Evolutionary conservation across 1,140 invertebrate species (phyloP).

Genomic region (Eufriesea mexicana): DNA sequence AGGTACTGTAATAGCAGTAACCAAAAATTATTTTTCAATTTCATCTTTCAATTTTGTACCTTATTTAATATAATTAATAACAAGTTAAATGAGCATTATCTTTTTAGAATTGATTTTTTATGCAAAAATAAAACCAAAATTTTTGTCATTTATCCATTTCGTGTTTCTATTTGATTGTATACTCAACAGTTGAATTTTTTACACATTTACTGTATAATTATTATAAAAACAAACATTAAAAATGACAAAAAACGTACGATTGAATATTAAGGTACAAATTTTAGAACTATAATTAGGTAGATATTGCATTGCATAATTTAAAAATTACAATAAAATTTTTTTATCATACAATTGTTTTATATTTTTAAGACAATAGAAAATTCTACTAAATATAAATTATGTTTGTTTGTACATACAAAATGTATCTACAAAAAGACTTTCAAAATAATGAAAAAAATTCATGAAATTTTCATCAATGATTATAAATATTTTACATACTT

Average conservation of each 20-base stretch:
- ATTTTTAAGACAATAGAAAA: background rate
- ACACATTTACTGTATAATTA: background rate
- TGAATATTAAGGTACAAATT: slow-evolving; percentile 17
- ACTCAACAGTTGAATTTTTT: background rate
- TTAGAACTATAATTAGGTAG: background rate
- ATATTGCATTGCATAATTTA: slow-evolving; percentile 1
- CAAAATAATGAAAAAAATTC: slow-evolving; percentile 13
- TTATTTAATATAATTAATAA: background rate
- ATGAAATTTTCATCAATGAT: background rate
- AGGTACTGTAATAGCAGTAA: background rate
- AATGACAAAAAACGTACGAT: background rate
- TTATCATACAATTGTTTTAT: background rate
- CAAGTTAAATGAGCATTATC: background rate
- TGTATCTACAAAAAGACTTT: slow-evolving; percentile 3
- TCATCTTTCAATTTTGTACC: background rate
- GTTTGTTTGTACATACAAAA: background rate
- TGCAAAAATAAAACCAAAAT: background rate
- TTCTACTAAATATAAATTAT: background rate
- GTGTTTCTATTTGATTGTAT: background rate
- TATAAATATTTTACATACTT: background rate
- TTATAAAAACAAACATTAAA: background rate
- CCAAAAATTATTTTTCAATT: background rate
- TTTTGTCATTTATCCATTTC: background rate
- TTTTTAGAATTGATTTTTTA: background rate
- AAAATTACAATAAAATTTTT: slow-evolving; percentile 20